Evolutionary conservation across 2,888 invertebrate species (phyloP), one percentile per base, ranked within the genome.

Genomic region (Heteromurus nitidus): DNA sequence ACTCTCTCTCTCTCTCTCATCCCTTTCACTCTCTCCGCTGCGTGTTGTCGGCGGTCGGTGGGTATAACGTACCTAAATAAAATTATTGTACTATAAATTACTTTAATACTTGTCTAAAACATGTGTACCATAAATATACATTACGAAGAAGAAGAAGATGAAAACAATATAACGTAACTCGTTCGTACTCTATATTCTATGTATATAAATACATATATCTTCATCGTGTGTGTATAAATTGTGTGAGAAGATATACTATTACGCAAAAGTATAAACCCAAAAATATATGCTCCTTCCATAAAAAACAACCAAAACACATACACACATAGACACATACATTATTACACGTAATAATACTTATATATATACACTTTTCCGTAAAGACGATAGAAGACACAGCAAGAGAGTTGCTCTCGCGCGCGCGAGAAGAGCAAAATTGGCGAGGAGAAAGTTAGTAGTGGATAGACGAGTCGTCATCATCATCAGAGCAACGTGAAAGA

Each of bases 31-130:
- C 47, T 47, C 47, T 3, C 47, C n/a, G 11, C n/a, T 47, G n/a
- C 47, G 5, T 47, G 47, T 47, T 47, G 28, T 47, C 62, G 50
- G 2, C 26, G 67, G 28, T 7, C 3, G 26, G 50, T 24, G 67
- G 47, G 26, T 36, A 50, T 36, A 50, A 67, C 58, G 73, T 73
- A 73, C 73, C 73, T 73, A 73, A 73, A 73, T 50, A 73, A 58
- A 73, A 73, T 50, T 64, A 73, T 73, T 73, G 64, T 73, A 73
- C 64, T 64, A 73, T 62, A 73, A 73, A 64, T 73, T 73, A 73
- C 73, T 73, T 73, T 73, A 73, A 73, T 73, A 73, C 73, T 73
- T 55, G 69, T 28, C 53, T 69, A 42, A n/a, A 44, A 60, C 42
- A 70, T 50, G 26, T 47, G 22, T 67, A 67, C 47, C 47, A 67